A percentile compares a stretch with the other conserved stretches of the same genome.
Conservation (phyloP, 1,140 invertebrate genomes). For the Hyles vespertilio region DNA sequence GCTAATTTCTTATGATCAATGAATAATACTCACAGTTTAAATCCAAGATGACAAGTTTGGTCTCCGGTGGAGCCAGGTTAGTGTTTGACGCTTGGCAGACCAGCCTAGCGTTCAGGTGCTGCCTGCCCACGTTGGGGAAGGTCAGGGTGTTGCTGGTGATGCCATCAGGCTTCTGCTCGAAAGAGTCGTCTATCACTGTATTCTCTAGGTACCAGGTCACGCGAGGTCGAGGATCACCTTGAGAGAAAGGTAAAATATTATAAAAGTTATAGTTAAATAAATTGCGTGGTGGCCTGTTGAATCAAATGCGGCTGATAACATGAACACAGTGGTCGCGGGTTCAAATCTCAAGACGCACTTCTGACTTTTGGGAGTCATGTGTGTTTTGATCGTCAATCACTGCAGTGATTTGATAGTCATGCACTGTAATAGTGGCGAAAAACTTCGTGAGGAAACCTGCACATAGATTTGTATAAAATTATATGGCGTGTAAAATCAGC, state of each 20-base stretch:
- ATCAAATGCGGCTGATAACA: no score
- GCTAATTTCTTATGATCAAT: no score
- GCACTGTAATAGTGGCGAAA: no score
- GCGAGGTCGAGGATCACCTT: conserved; percentile 85
- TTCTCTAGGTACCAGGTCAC: conserved; percentile 92
- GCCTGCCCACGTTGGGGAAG: conserved; percentile 83
- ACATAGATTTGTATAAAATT: no score
- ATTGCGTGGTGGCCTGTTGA: no score
- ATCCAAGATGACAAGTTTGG: conserved; percentile 86
- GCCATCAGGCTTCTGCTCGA: conserved; percentile 81
- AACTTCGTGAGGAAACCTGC: no score
- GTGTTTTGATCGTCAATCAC: no score
- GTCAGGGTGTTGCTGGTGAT: conserved; percentile 86
- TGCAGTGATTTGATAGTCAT: no score
- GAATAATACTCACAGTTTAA: conserved; percentile 88
- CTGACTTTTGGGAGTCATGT: no score
- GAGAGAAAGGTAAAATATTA: conserved; percentile 27
- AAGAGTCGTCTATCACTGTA: conserved; percentile 88
- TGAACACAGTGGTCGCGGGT: no score
- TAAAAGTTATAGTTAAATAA: not conserved
- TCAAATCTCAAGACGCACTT: no score
- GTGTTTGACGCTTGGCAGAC: conserved; percentile 92
- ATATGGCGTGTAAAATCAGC: no score
- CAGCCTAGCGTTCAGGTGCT: conserved; percentile 86
- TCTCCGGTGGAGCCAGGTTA: conserved; percentile 84